Conservation (phyloP, 2,888 invertebrate species). For the Dolichopus griseipennis region DNA sequence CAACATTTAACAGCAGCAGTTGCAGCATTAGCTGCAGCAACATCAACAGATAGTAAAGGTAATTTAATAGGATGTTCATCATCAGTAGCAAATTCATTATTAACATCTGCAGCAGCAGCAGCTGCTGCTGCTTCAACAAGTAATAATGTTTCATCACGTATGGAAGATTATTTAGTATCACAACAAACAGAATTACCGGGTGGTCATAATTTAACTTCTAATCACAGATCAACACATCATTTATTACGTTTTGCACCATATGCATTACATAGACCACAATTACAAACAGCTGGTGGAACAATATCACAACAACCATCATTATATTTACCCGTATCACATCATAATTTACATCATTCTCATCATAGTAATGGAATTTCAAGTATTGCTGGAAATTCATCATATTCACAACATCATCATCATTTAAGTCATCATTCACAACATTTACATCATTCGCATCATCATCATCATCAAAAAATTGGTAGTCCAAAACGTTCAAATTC, state of each 20-base stretch:
- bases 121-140: background rate
- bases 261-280: slow-evolving; percentile 58
- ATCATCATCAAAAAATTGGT: slow-evolving; percentile 23
- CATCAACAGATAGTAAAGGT: background rate
- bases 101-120: background rate
- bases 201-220: slow-evolving; percentile 28
- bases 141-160: background rate
- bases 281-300: slow-evolving; percentile 24
- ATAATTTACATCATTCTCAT: slow-evolving; percentile 34
- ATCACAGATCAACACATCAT: slow-evolving; percentile 36
- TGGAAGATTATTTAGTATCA: slow-evolving; percentile 25
- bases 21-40: background rate
- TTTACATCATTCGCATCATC: slow-evolving; percentile 37
- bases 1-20: background rate
- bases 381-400: slow-evolving; percentile 20
- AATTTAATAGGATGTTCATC: background rate
- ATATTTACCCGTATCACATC: slow-evolving; percentile 35
- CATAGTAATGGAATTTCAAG: slow-evolving; percentile 28
- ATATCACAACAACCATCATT: slow-evolving; percentile 33
- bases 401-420: slow-evolving; percentile 23
- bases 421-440: slow-evolving; percentile 29
- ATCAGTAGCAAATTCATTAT: background rate
- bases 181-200: slow-evolving; percentile 43
- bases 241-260: slow-evolving; percentile 50
- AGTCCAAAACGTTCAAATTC: slow-evolving; percentile 28